Base-by-base conservation (phyloP, 2,113 vertebrate genomes). In the Microcebus murinus region DNA sequence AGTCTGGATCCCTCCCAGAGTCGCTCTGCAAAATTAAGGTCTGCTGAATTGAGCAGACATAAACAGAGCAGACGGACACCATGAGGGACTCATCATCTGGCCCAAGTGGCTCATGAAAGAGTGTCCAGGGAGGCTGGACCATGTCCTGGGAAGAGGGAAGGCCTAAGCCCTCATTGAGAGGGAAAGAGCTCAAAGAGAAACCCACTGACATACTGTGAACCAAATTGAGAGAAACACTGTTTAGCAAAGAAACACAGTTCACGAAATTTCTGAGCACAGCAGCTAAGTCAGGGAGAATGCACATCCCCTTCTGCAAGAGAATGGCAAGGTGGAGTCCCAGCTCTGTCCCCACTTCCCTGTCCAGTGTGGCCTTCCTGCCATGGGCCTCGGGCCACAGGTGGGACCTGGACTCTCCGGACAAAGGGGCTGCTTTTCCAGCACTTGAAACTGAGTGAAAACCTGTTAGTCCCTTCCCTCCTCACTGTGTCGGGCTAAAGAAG, bases 321-420 rank as follows among this genome's bases (percentile, higher is more conserved):
- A 23, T 4, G 21, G 20, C 17, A 55, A 50, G 14, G 10, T 11
- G 1, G 20, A 34, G 13, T 21, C 3, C 0, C 13, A 50, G 9
- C 48, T 36, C 65, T 10, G 0, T 13, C 52, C 45, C 57, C 1
- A 67, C 2, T 3, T 31, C 63, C 52, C n/a, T 80, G 10, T 86
- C 73, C 15, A 55, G 42, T 15, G 12, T 9, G 25, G 34, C 80
- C 42, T 74, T 87, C 59, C 59, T 25, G 2, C 6, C 21, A 23
- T 6, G 7, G 34, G 27, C 45, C 29, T 13, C 6, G 4, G 45
- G 20, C 27, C 34, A 8, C 6, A 1, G 34, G 27, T 10, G 12
- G 0, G 45, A 92, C 36, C 45, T 55, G 52, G 59, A 71, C 31
- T 55, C n/a, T 20, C 9, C 4, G 12, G 34, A 39, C 23, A 57